Percentiles rank a stretch among this genome's conserved stretches.
These are phyloP conservation scores for Lepidostoma basale DNA, from an alignment of 1,140 invertebrate genomes.

Conservation along the genomic window DNA sequence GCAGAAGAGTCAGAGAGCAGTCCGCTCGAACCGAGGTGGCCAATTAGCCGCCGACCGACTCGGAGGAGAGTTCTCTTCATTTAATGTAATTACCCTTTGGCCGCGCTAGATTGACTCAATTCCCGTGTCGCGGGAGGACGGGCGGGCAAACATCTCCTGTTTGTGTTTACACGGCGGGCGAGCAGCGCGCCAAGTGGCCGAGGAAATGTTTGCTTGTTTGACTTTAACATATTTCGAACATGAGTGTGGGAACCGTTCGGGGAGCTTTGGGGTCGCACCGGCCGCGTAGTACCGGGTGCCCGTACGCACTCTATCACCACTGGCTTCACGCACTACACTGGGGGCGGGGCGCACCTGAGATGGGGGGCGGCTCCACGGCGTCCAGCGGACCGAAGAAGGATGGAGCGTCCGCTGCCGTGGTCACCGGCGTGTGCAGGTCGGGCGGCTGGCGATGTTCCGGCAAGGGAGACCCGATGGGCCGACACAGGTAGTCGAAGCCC, in stretches of 20 bases:
- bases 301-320: too few species aligned
- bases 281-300: too few species aligned
- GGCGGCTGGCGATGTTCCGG: conserved; percentile 53
- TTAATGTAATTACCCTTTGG: conserved; percentile 45
- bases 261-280: too few species aligned
- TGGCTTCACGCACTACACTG: too few species aligned
- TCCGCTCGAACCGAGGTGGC: background rate
- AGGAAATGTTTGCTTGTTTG: conserved; percentile 39
- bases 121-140: conserved; percentile 23
- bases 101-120: conserved; percentile 42
- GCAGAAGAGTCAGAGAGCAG: too few species aligned
- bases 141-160: background rate
- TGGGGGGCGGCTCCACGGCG: conserved; percentile 82
- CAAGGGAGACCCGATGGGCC: conserved; percentile 26
- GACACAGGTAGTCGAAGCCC: conserved; percentile 42
- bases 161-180: conserved; percentile 17
- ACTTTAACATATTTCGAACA: conserved; percentile 24
- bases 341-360: too few species aligned
- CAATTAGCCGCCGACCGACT: conserved; percentile 7
- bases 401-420: conserved; percentile 77
- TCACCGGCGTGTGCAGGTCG: conserved; percentile 80
- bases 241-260: conserved; percentile 35
- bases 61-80: conserved; percentile 26
- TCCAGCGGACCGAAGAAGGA: conserved; percentile 74
- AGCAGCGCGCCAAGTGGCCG: conserved; percentile 27